Conservation (phyloP, 64 coral and sea anemone genomes). For the Actinia equina region DNA sequence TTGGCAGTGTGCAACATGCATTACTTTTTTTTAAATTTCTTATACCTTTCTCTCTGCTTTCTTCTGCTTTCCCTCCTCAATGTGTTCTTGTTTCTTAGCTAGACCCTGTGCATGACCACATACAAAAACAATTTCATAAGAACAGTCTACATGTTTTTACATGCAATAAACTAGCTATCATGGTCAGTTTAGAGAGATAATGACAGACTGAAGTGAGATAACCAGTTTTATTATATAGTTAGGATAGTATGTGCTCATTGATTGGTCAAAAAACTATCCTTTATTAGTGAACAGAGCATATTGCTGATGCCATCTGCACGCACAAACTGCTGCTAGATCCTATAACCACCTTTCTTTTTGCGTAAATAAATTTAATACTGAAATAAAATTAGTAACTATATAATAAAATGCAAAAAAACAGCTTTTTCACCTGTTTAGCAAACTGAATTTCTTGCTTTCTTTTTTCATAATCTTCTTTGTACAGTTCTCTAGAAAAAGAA, state of each 20-base stretch:
- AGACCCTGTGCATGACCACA: conserved; percentile 29
- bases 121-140: background rate
- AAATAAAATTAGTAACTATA: too few species aligned
- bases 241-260: too few species aligned
- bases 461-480: conserved; percentile 53
- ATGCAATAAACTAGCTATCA: background rate
- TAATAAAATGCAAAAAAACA: too few species aligned
- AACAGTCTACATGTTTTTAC: background rate
- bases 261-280: too few species aligned
- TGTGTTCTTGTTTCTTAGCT: conserved; percentile 61
- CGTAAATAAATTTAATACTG: too few species aligned
- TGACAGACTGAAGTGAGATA: too few species aligned
- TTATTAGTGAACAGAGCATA: too few species aligned
- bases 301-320: too few species aligned
- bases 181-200: too few species aligned
- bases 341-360: too few species aligned
- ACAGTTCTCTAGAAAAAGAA: conserved; percentile 41
- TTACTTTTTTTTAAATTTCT: background rate
- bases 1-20: background rate
- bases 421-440: conserved; percentile 38
- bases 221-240: too few species aligned
- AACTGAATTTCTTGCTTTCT: conserved; percentile 53
- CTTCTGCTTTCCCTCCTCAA: conserved; percentile 45
- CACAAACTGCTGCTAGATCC: too few species aligned
- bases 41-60: conserved; percentile 70